These are phyloP conservation scores for Sebastes hubbsi DNA, from an alignment of 2,797 vertebrate genomes.

Conservation along the genomic window DNA sequence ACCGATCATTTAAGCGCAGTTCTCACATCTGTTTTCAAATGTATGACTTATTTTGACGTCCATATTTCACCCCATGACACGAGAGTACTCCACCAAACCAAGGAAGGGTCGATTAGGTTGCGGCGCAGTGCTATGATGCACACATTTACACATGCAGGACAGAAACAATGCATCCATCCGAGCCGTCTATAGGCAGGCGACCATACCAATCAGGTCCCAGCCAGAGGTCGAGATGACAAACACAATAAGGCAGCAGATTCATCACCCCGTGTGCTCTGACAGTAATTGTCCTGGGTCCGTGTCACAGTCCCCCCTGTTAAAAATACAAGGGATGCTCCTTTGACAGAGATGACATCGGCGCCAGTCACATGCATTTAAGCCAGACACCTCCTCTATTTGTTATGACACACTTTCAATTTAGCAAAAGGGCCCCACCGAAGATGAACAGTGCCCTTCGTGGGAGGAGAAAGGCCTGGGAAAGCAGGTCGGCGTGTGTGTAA, in stretches of 20 bases:
- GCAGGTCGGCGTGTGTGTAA: conserved; percentile 30
- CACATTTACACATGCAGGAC: conserved; percentile 34
- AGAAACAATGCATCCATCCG: conserved; percentile 21
- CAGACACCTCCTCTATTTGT: conserved; percentile 72
- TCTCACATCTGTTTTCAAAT: neutral
- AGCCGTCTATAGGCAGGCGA: conserved; percentile 23
- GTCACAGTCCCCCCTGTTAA: conserved; percentile 56
- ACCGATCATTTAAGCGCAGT: fast-evolving
- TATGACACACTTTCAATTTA: conserved; percentile 81
- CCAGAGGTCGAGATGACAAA: conserved; percentile 76
- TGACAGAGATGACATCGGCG: conserved; percentile 63
- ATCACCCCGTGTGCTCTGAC: conserved; percentile 71
- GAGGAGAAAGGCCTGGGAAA: conserved; percentile 28
- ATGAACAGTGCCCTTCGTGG: conserved; percentile 50
- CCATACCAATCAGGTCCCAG: conserved; percentile 55
- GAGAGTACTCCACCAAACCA: neutral
- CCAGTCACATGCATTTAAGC: conserved; percentile 74
- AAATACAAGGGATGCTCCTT: conserved; percentile 64
- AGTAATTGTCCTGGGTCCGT: conserved; percentile 73
- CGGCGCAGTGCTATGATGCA: neutral
- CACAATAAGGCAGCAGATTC: conserved; percentile 72
- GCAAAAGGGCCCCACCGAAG: conserved; percentile 49
- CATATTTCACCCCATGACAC: neutral
- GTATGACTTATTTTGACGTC: neutral
- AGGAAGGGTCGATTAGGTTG: neutral